These are phyloP conservation scores for Sphecodes monilicornis DNA, from an alignment of 2,888 invertebrate genomes.

Conservation along the genomic window DNA sequence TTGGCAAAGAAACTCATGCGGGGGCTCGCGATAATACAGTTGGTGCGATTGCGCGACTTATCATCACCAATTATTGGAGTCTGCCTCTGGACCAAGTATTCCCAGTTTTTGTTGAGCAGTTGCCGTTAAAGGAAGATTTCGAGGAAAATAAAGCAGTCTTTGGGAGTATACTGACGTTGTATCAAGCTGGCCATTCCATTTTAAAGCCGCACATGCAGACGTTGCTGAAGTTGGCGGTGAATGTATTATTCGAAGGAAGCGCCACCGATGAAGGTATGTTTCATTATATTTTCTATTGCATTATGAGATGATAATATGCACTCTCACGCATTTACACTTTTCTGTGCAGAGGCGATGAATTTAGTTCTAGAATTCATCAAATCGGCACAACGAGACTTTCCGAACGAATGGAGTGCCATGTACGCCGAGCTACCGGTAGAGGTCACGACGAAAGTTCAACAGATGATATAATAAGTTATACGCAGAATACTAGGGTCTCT, in stretches of 20 bases:
- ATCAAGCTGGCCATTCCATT: constrained; percentile 87
- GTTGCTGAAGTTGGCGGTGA: constrained; percentile 86
- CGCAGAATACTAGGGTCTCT: constrained; percentile 3
- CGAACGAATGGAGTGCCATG: constrained; percentile 85
- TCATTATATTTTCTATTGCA: neutral
- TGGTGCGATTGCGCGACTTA: constrained; percentile 91
- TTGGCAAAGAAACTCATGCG: constrained; percentile 88
- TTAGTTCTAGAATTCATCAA: constrained; percentile 86
- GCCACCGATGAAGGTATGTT: constrained; percentile 85
- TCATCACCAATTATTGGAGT: constrained; percentile 87
- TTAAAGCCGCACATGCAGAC: constrained; percentile 85
- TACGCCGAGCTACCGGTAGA: constrained; percentile 64
- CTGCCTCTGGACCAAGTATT: constrained; percentile 91
- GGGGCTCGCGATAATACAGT: constrained; percentile 91
- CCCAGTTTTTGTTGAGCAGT: constrained; percentile 89
- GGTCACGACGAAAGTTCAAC: constrained; percentile 59
- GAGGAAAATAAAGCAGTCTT: constrained; percentile 90
- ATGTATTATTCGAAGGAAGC: constrained; percentile 87
- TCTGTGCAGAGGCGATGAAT: constrained; percentile 85
- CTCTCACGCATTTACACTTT: neutral
- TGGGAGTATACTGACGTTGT: constrained; percentile 88
- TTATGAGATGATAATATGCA: neutral
- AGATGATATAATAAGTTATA: constrained; percentile 38
- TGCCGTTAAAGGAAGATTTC: constrained; percentile 91
- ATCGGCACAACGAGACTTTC: constrained; percentile 86